These are phyloP conservation scores for Leptodactylus fuscus DNA, from an alignment of 2,113 vertebrate species.

Conservation along the genomic window DNA sequence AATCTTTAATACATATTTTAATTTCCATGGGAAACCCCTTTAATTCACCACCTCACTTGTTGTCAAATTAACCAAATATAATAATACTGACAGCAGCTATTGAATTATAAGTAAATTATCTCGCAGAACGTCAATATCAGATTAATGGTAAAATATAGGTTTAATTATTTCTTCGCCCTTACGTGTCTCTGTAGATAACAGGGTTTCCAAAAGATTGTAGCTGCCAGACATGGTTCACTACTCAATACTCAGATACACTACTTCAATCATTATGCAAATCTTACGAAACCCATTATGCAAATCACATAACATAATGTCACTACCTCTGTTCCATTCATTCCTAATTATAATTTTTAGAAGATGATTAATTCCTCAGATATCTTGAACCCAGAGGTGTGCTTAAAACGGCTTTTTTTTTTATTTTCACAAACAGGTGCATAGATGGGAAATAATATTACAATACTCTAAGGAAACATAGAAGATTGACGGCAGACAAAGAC, in stretches of 20 bases:
- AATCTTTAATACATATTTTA: too few relatives aligned
- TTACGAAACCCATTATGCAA: constrained; percentile 45
- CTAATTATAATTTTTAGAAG: constrained; percentile 51
- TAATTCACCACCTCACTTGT: neutral
- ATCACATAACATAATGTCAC: constrained; percentile 51
- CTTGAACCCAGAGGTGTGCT: neutral
- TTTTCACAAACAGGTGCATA: constrained; percentile 15
- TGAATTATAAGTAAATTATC: neutral
- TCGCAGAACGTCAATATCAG: neutral
- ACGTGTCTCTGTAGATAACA: constrained; percentile 8
- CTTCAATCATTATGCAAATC: constrained; percentile 58
- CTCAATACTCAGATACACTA: neutral
- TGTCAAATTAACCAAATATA: neutral
- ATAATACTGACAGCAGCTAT: neutral
- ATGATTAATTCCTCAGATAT: constrained; percentile 37
- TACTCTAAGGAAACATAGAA: too few relatives aligned
- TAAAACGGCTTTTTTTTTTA: neutral
- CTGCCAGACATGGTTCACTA: constrained; percentile 32
- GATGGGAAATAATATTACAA: neutral
- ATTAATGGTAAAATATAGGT: constrained; percentile 26
- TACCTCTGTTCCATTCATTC: constrained; percentile 41
- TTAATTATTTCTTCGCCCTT: constrained; percentile 34
- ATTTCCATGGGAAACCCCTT: too few relatives aligned
- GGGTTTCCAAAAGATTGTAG: constrained; percentile 37
- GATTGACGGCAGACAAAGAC: too few relatives aligned